Evolutionary conservation across 2,113 vertebrate species (phyloP), one percentile per base, ranked within the genome.

Genomic region (Malurus elegans): DNA sequence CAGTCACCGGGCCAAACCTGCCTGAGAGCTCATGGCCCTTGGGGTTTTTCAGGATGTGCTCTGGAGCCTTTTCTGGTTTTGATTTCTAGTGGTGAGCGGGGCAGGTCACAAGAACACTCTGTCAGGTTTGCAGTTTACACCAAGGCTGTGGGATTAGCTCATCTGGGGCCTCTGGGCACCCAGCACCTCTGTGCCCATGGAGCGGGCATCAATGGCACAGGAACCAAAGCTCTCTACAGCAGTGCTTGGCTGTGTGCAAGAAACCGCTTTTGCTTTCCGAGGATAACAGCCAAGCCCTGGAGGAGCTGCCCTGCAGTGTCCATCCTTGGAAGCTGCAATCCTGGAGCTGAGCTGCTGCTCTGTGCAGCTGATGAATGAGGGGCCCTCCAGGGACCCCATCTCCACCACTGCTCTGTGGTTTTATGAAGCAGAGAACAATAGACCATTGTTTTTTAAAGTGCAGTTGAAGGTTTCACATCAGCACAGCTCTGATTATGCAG

Each of bases 11-110:
- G 5, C 17, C 2, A 4, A 31, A 31, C 45, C n/a, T 65, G 8
- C 28, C 28, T 45, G 20, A 15, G 44, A 26, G 28, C 13, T 58
- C 4, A 17, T 50, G 29, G 8, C 8, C 4, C 0, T 0, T 11
- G 28, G 28, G 5, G 19, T 40, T 13, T 53, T 2, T 1, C 12
- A 76, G 25, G n/a, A 45, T 36, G 25, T 85, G 17, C 20, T 34
- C 31, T 83, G 62, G 3, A 19, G 12, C 14, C 6, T 80, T 29
- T 70, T 24, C 34, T 83, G 7, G 5, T 65, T 73, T 20, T 6
- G 0, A 0, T 23, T 45, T 65, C 18, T 26, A 45, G 12, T 2
- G 6, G 21, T 29, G 25, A 51, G 3, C 12, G 53, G 38, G 5
- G 15, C 28, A 54, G 29, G 10, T 74, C 18, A 24, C 0, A 6